phyloP scores from a whole-genome alignment of 2,797 vertebrate species.

The Cirrhinus molitorella region DNA sequence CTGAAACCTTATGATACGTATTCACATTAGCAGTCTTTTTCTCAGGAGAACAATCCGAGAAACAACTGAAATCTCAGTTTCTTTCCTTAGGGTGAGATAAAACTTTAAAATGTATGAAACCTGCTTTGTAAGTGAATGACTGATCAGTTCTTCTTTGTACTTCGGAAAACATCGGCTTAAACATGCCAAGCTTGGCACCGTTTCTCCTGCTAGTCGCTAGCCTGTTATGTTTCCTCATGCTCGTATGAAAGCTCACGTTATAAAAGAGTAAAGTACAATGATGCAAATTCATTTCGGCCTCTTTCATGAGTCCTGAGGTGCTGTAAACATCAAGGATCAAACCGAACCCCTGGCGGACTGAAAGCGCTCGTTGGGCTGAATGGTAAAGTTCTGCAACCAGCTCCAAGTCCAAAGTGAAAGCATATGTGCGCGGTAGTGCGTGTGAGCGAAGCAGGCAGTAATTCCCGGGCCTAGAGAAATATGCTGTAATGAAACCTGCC shows the following conservation, averaged over 20 bases:
- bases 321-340: constrained; percentile 52
- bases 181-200: constrained; percentile 22
- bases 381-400: constrained; percentile 65
- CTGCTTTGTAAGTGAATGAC: not conserved
- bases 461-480: constrained; percentile 58
- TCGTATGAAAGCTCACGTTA: constrained; percentile 17
- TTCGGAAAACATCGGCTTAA: constrained; percentile 16
- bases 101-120: not conserved
- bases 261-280: constrained; percentile 32
- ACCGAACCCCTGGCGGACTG: constrained; percentile 57
- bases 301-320: constrained; percentile 41
- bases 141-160: not conserved
- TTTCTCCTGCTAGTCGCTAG: constrained; percentile 22
- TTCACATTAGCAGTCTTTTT: not conserved
- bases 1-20: not conserved
- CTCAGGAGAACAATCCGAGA: not conserved
- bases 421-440: constrained; percentile 67
- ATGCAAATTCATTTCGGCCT: constrained; percentile 42
- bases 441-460: constrained; percentile 63
- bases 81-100: not conserved
- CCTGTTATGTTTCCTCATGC: constrained; percentile 31
- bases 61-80: not conserved
- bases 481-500: constrained; percentile 73
- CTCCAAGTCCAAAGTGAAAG: constrained; percentile 68
- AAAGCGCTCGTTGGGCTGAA: constrained; percentile 49